Conservation (phyloP, 1,140 invertebrate species). For the Euborellia annulipes region DNA sequence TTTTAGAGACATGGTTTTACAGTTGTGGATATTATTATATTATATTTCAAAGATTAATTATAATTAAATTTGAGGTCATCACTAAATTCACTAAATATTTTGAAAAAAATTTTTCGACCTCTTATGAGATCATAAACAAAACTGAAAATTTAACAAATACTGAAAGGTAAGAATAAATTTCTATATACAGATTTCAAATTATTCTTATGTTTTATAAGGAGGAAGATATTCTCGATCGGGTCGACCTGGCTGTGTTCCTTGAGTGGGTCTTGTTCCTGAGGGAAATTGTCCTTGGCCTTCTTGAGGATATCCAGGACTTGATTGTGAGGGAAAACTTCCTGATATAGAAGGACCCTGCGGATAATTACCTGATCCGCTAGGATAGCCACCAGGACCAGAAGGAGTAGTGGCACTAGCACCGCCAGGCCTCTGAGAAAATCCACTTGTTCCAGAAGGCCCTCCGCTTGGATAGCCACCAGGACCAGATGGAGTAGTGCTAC, state of each 20-base stretch:
- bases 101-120: no score
- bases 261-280: not conserved
- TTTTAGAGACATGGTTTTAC: no score
- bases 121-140: no score
- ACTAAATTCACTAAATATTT: no score
- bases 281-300: not conserved
- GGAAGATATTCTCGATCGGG: slow-evolving; percentile 9
- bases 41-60: no score
- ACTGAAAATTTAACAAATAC: no score
- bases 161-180: no score
- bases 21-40: no score
- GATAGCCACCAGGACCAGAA: slow-evolving; percentile 7
- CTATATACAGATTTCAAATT: no score
- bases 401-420: not conserved
- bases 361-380: slow-evolving; percentile 4
- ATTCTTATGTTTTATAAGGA: slow-evolving; percentile 2
- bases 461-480: slow-evolving; percentile 10
- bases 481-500: not conserved
- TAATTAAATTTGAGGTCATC: no score
- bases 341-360: not conserved
- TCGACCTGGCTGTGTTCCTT: slow-evolving; percentile 1
- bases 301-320: not conserved
- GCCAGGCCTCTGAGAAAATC: not conserved
- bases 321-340: not conserved
- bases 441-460: not conserved